phyloP scores from a whole-genome alignment of 2,888 invertebrate genomes.

The Acleris cristana region DNA sequence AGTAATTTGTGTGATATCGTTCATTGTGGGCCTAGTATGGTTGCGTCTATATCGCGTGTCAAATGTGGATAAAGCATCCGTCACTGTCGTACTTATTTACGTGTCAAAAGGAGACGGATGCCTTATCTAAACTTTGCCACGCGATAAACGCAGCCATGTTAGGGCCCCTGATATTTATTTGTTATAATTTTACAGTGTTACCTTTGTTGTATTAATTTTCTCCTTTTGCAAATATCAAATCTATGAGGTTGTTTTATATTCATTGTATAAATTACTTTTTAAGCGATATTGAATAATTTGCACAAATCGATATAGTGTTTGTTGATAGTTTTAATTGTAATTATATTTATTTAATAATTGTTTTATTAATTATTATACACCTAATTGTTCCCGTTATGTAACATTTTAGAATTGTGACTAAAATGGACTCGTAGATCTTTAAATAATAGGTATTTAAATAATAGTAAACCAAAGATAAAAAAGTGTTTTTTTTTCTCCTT shows the following conservation, averaged over 20 bases:
- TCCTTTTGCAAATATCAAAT: not conserved
- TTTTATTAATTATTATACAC: not conserved
- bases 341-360: not conserved
- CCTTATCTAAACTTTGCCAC: too few relatives aligned
- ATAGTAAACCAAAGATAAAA: conserved; percentile 1
- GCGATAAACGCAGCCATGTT: too few relatives aligned
- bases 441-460: not conserved
- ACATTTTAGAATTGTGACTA: not conserved
- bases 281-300: not conserved
- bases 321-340: not conserved
- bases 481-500: not conserved
- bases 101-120: too few relatives aligned
- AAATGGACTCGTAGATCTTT: not conserved
- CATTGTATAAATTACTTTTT: not conserved
- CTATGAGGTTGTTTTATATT: not conserved
- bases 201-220: too few relatives aligned
- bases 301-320: not conserved
- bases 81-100: too few relatives aligned
- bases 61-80: too few relatives aligned
- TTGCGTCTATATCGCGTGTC: too few relatives aligned
- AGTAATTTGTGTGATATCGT: too few relatives aligned
- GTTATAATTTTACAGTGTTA: too few relatives aligned
- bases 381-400: not conserved
- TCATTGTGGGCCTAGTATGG: too few relatives aligned
- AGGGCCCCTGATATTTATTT: too few relatives aligned